Percentiles rank a stretch among this genome's conserved stretches.
Conservation (phyloP, 2,113 vertebrate genomes). For the Scortum barcoo region DNA sequence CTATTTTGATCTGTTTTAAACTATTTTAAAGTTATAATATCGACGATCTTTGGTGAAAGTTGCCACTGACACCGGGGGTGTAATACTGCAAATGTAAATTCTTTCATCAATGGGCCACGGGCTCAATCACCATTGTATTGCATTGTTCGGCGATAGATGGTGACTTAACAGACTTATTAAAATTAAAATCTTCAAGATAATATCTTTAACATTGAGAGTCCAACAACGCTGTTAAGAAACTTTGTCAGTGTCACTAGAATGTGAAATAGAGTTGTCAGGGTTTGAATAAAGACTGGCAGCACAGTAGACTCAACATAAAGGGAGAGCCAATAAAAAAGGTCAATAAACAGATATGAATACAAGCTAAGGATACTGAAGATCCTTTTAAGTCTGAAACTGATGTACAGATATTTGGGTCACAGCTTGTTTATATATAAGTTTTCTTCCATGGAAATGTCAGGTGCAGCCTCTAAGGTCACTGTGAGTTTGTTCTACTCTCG, state of each 20-base stretch:
- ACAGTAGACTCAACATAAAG: background rate
- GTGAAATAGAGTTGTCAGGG: background rate
- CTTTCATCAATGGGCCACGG: too few relatives aligned
- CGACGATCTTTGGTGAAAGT: too few relatives aligned
- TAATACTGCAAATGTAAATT: too few relatives aligned
- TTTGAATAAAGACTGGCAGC: conserved; percentile 8
- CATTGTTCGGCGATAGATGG: too few relatives aligned
- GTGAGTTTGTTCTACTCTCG: background rate
- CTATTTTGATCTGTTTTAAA: background rate
- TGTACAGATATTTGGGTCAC: background rate
- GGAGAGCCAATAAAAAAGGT: background rate
- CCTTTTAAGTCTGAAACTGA: background rate
- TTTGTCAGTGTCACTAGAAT: background rate
- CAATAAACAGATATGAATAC: background rate
- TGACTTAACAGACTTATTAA: too few relatives aligned
- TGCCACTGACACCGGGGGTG: too few relatives aligned
- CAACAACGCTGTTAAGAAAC: background rate
- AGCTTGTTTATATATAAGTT: background rate
- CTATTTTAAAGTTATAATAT: too few relatives aligned
- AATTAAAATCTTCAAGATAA: too few relatives aligned
- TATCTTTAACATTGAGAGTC: background rate
- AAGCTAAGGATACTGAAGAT: background rate
- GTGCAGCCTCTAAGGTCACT: conserved; percentile 1
- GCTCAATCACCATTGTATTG: too few relatives aligned
- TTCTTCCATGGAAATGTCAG: background rate